Evolutionary conservation across 2,888 invertebrate genomes (phyloP).

Genomic region (Lasius platythorax): DNA sequence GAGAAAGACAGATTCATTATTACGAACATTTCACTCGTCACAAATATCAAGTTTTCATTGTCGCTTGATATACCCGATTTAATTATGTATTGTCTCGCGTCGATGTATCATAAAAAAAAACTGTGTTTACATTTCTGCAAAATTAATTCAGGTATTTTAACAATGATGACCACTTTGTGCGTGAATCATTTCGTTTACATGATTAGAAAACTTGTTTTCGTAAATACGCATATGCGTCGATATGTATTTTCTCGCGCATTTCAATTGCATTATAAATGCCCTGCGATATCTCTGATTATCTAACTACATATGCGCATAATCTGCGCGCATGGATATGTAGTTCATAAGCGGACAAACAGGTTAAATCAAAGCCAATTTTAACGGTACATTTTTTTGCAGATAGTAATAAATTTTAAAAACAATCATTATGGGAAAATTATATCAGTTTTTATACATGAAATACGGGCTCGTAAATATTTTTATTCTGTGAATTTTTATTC

Average conservation of each 20-base stretch:
- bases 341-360: not conserved
- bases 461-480: not conserved
- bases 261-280: constrained; percentile 17
- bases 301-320: constrained; percentile 29
- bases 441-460: not conserved
- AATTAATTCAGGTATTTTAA: constrained; percentile 1
- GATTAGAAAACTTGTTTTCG: constrained; percentile 42
- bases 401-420: not conserved
- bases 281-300: constrained; percentile 31
- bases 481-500: not conserved
- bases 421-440: not conserved
- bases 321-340: not conserved
- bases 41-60: constrained; percentile 14
- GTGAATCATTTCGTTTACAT: constrained; percentile 45
- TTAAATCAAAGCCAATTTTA: not conserved
- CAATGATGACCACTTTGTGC: not conserved
- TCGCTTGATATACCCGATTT: not conserved
- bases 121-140: not conserved
- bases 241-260: constrained; percentile 43
- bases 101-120: not conserved
- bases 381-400: not conserved
- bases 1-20: constrained; percentile 9
- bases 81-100: not conserved
- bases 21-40: not conserved
- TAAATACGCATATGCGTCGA: not conserved